Evolutionary conservation across 2,113 vertebrate species (phyloP), one percentile per base, ranked within the genome.

Genomic region (Clarias batrachus): DNA sequence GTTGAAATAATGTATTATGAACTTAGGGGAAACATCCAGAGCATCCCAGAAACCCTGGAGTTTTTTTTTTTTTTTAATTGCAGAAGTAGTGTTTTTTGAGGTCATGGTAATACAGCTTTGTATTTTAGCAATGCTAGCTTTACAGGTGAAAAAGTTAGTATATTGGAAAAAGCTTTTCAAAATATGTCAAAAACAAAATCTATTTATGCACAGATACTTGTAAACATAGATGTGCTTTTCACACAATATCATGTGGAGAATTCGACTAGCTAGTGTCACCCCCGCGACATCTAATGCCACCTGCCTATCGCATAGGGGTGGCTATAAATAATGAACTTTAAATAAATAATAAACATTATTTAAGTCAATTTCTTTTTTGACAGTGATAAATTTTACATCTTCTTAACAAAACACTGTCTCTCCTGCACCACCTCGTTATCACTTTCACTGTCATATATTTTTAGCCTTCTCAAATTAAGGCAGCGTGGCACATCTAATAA

Each of bases 131-230:
- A 68, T 68, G 27, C n/a, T 65, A 30, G 13, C 37, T 71, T 71
- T 71, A 21, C 8, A 71, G 6, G 16, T 71, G 8, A 37, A 37
- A 11, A 2, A 37, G 17, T 37, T 71, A 2, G 7, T 41, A 21
- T 71, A 71, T 37, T 17, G 1, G 27, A n/a, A 27, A 66, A 66
- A 66, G 9, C 14, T 56, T 77, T n/a, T 54, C 9, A 76, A 76
- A 52, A 52, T 52, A 23, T 4, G 74, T 57, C 78, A 88, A 86
- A 87, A 82, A 89, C 89, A 76, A 37, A 84, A 91, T 89, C 86
- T 86, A 68, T 76, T 86, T 77, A 79, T 79, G 59, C 81, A 80
- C 73, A 90, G 88, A 87, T 62, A 56, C 77, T 56, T 85, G 81
- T 27, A 65, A 85, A 88, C 30, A 62, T 80, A 81, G 33, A 17